Percentiles rank a stretch among this genome's conserved stretches.
These are phyloP conservation scores for Apamea sordens DNA, from an alignment of 2,888 invertebrate species.

Conservation along the genomic window DNA sequence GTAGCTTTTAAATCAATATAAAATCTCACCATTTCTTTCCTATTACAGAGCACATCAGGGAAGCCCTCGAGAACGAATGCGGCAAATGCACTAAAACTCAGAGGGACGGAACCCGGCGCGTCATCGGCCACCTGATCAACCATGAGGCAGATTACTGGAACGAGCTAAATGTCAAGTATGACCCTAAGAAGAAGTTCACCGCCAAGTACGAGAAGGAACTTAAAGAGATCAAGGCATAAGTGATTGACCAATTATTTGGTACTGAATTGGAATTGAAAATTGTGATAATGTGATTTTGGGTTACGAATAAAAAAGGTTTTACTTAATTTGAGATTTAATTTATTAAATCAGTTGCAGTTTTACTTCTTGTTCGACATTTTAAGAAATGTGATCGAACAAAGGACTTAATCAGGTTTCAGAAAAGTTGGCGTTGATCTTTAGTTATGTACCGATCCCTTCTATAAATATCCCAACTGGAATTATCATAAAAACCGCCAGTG, in stretches of 20 bases:
- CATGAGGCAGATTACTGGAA: slow-evolving; percentile 79
- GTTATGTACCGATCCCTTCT: not conserved
- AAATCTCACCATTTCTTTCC: not conserved
- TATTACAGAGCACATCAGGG: slow-evolving; percentile 75
- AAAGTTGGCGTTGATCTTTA: not conserved
- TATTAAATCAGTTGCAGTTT: not conserved
- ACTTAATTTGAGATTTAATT: not conserved
- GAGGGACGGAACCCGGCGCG: slow-evolving; percentile 69
- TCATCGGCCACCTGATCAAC: slow-evolving; percentile 77
- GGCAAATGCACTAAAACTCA: slow-evolving; percentile 76
- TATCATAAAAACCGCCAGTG: not conserved
- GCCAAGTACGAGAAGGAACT: slow-evolving; percentile 79
- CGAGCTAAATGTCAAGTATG: slow-evolving; percentile 80
- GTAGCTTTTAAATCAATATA: not conserved
- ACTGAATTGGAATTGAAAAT: slow-evolving; percentile 2
- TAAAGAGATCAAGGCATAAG: slow-evolving; percentile 65
- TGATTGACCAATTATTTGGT: slow-evolving; percentile 10
- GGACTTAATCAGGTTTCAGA: not conserved
- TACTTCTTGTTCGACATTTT: slow-evolving; percentile 5
- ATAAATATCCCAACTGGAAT: not conserved
- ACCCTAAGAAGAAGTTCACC: slow-evolving; percentile 78
- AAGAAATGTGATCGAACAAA: not conserved
- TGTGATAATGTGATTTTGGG: slow-evolving; percentile 26
- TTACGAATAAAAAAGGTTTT: slow-evolving; percentile 15
- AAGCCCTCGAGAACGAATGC: slow-evolving; percentile 77